Percentiles rank a stretch among this genome's conserved stretches.
phyloP scores from a whole-genome alignment of 2,797 vertebrate species.

The Threskiornis aethiopicus region DNA sequence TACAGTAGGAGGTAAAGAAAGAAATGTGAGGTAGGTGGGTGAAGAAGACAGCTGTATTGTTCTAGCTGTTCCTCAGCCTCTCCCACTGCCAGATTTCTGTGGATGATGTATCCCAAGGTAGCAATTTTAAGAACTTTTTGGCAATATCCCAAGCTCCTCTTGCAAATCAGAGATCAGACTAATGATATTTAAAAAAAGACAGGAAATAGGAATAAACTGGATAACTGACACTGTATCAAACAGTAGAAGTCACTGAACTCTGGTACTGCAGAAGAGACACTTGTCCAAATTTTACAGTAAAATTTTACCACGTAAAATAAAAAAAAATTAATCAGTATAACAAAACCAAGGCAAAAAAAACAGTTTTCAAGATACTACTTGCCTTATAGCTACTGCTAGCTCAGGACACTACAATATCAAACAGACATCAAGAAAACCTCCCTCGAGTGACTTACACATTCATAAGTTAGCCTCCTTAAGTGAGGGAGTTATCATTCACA shows the following conservation, averaged over 20 bases:
- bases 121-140: constrained; percentile 65
- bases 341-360: not conserved
- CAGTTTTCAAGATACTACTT: not conserved
- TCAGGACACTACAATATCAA: not conserved
- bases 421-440: not conserved
- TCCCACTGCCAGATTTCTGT: constrained; percentile 61
- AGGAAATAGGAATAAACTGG: constrained; percentile 29
- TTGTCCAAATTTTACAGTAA: not conserved
- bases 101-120: constrained; percentile 77
- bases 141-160: constrained; percentile 35
- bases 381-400: not conserved
- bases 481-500: not conserved
- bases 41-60: constrained; percentile 72
- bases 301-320: not conserved
- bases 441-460: not conserved
- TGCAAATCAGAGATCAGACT: constrained; percentile 41
- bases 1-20: constrained; percentile 28
- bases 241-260: not conserved
- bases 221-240: constrained; percentile 4
- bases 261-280: not conserved
- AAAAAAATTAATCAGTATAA: not conserved
- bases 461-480: not conserved
- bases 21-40: constrained; percentile 39
- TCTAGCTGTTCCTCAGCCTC: constrained; percentile 67
- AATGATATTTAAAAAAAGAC: not conserved